A percentile compares a stretch with the other conserved stretches of the same genome.
Evolutionary conservation across 2,888 invertebrate species (phyloP).

Genomic region (Gisinianus flammeolus): DNA sequence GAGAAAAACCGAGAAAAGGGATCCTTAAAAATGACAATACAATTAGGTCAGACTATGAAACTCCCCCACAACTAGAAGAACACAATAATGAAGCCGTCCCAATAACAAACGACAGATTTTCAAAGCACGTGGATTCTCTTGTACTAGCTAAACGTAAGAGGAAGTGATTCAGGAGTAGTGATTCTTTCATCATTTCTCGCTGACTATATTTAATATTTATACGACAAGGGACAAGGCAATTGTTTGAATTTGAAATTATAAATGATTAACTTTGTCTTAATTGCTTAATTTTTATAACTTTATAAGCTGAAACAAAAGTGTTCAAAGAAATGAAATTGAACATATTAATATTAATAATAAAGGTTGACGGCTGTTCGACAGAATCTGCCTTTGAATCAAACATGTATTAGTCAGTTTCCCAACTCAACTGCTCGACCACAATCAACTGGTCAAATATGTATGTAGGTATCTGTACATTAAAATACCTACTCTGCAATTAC

Average conservation of each 20-base stretch:
- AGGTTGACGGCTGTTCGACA: too few species aligned
- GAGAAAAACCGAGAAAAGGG: not conserved
- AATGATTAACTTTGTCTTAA: too few species aligned
- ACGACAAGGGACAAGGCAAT: not conserved
- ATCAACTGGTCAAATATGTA: too few species aligned
- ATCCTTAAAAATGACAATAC: constrained; percentile 6
- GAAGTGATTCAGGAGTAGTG: not conserved
- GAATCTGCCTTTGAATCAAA: too few species aligned
- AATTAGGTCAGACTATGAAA: not conserved
- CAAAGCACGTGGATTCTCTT: not conserved
- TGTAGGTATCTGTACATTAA: too few species aligned
- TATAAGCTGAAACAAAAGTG: not conserved
- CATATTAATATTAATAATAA: too few species aligned
- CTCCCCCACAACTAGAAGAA: not conserved
- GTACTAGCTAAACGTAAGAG: constrained; percentile 1
- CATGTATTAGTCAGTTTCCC: too few species aligned
- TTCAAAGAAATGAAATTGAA: too few species aligned
- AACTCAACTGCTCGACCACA: too few species aligned
- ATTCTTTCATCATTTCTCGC: not conserved
- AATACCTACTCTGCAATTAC: too few species aligned
- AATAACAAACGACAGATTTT: not conserved
- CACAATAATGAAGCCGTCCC: constrained; percentile 4
- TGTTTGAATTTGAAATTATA: not conserved
- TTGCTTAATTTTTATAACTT: not conserved
- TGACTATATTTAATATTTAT: not conserved